Conservation (phyloP, 2,888 invertebrate genomes). For the Acanthacorydalis orientalis region DNA sequence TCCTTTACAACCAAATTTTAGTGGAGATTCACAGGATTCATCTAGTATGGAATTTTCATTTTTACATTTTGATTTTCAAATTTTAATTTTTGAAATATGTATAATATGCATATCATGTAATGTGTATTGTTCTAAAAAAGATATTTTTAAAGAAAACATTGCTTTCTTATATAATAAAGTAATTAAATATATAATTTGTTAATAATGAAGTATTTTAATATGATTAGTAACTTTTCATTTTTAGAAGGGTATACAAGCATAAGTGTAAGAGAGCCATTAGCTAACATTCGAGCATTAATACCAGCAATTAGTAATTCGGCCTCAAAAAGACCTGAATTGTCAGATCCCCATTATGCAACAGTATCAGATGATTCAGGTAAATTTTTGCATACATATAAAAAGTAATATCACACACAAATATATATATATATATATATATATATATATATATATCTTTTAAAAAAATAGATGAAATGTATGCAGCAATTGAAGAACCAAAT, state of each 20-base stretch:
- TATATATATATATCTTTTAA: background rate
- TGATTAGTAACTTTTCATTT: slow-evolving; percentile 12
- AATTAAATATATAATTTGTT: too few species aligned
- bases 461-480: slow-evolving; percentile 71
- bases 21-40: slow-evolving; percentile 82
- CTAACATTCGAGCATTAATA: slow-evolving; percentile 55
- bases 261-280: slow-evolving; percentile 75
- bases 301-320: slow-evolving; percentile 21
- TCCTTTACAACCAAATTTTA: slow-evolving; percentile 50
- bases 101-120: background rate
- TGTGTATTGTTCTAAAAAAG: too few species aligned
- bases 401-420: background rate
- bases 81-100: background rate
- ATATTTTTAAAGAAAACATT: too few species aligned
- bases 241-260: slow-evolving; percentile 84
- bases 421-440: background rate
- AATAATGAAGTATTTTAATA: too few species aligned
- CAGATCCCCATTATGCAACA: slow-evolving; percentile 70
- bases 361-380: slow-evolving; percentile 83
- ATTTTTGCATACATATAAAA: background rate
- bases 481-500: slow-evolving; percentile 69
- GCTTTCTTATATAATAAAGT: too few species aligned
- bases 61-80: background rate
- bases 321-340: slow-evolving; percentile 23
- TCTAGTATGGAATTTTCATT: slow-evolving; percentile 38